Base-by-base conservation (phyloP, 2,797 vertebrate species). In the Morus bassanus region DNA sequence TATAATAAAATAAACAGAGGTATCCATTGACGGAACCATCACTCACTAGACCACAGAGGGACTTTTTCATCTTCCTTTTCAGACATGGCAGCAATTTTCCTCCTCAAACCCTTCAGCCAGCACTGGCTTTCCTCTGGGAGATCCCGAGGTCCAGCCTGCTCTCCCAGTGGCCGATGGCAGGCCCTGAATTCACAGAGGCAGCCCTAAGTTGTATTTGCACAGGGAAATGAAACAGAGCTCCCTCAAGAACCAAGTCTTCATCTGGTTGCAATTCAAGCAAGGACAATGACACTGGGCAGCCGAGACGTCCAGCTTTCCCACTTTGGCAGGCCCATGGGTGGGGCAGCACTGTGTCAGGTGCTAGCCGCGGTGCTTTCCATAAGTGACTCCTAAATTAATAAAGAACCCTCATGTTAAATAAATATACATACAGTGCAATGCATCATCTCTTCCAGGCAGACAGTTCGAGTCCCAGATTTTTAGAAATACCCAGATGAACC, bases 241-340 rank as follows among this genome's bases (percentile, higher is more conserved):
- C 39, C 19, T 48, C 53, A 68, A 31, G 24, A 64, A 25, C 41
- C 53, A 5, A 1, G 3, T 33, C 35, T 30, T n/a, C 11, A 4
- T 41, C 33, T 53, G 24, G 18, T 25, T 77, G 60, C 48, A 65
- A 2, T 83, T 91, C 50, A 67, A 50, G 37, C 1, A 1, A 57
- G 12, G 37, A 18, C 1, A 2, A n/a, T 9, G 72, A 33, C 21
- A 69, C 8, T 3, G n/a, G 31, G 33, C 16, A 59, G 39, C 24
- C 2, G 8, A 64, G 50, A n/a, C 11, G 14, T 60, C 23, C 56
- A 67, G 39, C 17, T 61, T 45, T 24, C 18, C 2, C 10, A 51
- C 64, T 51, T 3, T n/a, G 50, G 45, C 39, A 79, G 31, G 37
- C 17, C 39, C 33, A 14, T 0, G 0, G 13, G 9, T 1, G 0